Evolutionary conservation across 2,888 invertebrate species (phyloP).

Genomic region (Scaptomyza flava): DNA sequence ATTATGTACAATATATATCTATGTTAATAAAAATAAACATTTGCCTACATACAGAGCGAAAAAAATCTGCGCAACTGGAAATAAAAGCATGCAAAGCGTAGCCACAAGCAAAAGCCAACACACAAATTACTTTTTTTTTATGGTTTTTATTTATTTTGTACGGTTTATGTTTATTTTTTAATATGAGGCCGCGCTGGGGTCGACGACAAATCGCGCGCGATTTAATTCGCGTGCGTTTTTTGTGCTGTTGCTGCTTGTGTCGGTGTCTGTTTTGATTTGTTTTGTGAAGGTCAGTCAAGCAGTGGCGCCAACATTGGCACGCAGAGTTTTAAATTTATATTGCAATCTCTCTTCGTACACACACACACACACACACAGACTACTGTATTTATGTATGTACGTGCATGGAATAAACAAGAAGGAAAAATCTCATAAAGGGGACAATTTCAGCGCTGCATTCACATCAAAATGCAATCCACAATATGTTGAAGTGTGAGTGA

Average conservation of each 20-base stretch:
- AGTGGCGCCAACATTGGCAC: conserved; percentile 15
- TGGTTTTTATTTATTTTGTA: conserved; percentile 8
- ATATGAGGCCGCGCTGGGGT: conserved; percentile 43
- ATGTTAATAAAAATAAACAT: conserved; percentile 60
- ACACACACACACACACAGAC: background rate
- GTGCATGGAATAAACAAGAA: conserved; percentile 41
- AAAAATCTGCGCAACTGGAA: conserved; percentile 28
- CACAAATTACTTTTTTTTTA: background rate
- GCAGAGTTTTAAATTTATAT: conserved; percentile 36
- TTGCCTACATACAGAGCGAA: no score
- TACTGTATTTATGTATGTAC: conserved; percentile 25
- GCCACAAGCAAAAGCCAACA: conserved; percentile 24
- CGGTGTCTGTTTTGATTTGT: background rate
- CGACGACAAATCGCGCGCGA: conserved; percentile 52
- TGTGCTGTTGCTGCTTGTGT: background rate
- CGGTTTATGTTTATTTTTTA: conserved; percentile 4
- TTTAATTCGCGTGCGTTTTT: conserved; percentile 47
- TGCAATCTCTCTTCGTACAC: conserved; percentile 26
- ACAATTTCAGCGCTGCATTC: conserved; percentile 14
- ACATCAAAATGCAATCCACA: conserved; percentile 27
- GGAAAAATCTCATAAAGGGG: conserved; percentile 23
- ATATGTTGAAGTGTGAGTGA: background rate
- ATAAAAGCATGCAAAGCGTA: conserved; percentile 47
- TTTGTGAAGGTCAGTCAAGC: conserved; percentile 46
- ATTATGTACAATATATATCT: conserved; percentile 33